phyloP scores from a whole-genome alignment of 2,888 invertebrate species.

The Molanna angustata region DNA sequence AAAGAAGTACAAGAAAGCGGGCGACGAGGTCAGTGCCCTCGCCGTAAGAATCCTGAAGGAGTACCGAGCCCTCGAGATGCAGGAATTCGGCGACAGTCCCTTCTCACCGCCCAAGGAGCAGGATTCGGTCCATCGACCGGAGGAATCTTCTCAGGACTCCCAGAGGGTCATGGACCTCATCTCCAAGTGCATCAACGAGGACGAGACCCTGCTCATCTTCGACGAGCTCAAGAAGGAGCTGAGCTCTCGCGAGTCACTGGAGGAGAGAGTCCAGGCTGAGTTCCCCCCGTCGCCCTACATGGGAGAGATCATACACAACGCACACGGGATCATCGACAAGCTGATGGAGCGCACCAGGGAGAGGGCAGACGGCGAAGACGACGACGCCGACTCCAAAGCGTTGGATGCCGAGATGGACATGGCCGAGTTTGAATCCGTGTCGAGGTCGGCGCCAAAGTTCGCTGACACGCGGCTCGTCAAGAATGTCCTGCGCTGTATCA shows the following conservation, averaged over 20 bases:
- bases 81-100: background rate
- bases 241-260: conserved; percentile 40
- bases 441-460: background rate
- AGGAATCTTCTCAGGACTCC: conserved; percentile 38
- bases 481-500: conserved; percentile 7
- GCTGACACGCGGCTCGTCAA: conserved; percentile 11
- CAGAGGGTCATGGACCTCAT: conserved; percentile 36
- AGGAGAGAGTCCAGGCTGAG: conserved; percentile 41
- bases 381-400: conserved; percentile 34
- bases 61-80: conserved; percentile 2
- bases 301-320: background rate
- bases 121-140: conserved; percentile 37
- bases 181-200: conserved; percentile 42
- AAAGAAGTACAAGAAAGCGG: conserved; percentile 4
- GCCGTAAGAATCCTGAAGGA: background rate
- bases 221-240: conserved; percentile 40
- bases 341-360: background rate
- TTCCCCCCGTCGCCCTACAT: conserved; percentile 33
- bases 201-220: conserved; percentile 40
- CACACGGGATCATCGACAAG: conserved; percentile 3
- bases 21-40: conserved; percentile 3
- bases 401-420: background rate
- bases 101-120: conserved; percentile 5
- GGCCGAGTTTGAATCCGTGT: background rate
- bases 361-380: conserved; percentile 38